phyloP scores from a whole-genome alignment of 1,140 invertebrate species.

The Lordiphosa clarofinis region DNA sequence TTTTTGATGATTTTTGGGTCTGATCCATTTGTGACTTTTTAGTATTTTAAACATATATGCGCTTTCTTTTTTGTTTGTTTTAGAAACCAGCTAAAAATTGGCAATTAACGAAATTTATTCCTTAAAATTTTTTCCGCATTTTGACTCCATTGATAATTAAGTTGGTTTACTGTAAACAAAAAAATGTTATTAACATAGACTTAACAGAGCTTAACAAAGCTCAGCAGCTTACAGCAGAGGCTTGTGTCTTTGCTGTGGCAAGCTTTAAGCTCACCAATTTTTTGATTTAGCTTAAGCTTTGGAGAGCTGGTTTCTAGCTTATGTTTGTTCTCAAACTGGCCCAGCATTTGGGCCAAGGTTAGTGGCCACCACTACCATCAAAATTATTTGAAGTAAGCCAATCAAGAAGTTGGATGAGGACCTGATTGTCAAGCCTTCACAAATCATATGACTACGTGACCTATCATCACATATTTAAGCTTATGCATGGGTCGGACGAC shows the following conservation, averaged over 20 bases:
- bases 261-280: conserved; percentile 15
- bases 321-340: conserved; percentile 1
- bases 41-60: too few relatives aligned
- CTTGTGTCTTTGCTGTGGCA: conserved; percentile 23
- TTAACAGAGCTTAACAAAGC: too few relatives aligned
- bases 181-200: too few relatives aligned
- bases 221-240: neutral
- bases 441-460: conserved; percentile 69
- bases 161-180: too few relatives aligned
- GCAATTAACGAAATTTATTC: too few relatives aligned
- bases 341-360: conserved; percentile 63
- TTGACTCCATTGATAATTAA: too few relatives aligned
- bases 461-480: conserved; percentile 26
- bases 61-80: too few relatives aligned
- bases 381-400: conserved; percentile 22
- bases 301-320: conserved; percentile 5
- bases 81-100: too few relatives aligned
- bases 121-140: too few relatives aligned
- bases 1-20: too few relatives aligned
- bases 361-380: conserved; percentile 27
- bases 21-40: too few relatives aligned
- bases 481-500: conserved; percentile 22
- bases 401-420: conserved; percentile 50
- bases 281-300: neutral
- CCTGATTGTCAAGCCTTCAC: conserved; percentile 45